Base-by-base conservation (phyloP, 2,888 invertebrate genomes). In the Nomada goodeniana region DNA sequence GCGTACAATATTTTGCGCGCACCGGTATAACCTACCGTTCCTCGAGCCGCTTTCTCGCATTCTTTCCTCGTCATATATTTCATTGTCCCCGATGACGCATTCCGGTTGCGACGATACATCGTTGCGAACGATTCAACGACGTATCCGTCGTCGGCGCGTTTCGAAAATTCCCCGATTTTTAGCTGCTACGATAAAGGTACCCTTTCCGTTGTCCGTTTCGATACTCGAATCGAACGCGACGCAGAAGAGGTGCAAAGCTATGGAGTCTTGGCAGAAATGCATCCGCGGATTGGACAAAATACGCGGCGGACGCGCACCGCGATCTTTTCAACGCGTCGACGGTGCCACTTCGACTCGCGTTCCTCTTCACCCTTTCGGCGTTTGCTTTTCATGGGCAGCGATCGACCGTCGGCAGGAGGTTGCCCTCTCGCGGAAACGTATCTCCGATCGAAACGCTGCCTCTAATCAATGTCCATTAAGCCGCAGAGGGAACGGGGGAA, bases 391-490 rank as follows among this genome's bases (percentile, higher is more conserved):
- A 82, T 52, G 50, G 59, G 67, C 82, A 52, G 47, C 76, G 59
- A 64, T 63, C 72, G 63, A 68, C 64, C 15, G n/a, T 26, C 63
- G 71, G 61, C 42, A 59, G 76, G 76, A 82, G 53, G 67, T 59
- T 74, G 71, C 60, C 61, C 78, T 59, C 63, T 78, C 79, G 75
- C 68, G 74, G 78, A 63, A 74, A 78, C 63, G 76, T 71, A 83
- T 83, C 71, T 73, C 71, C 71, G 70, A 70, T 86, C 83, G 73
- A 69, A 83, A 74, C 81, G 78, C 79, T 82, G 81, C 78, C 87
- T 86, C 82, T 88, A 86, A 91, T 91, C 89, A 88, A 88, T 89
- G 86, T 90, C 90, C 89, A 90, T 91, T 90, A 89, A 89, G 82
- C 78, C 82, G 78, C 75, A 65, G 59, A 64, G 69, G 63, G 76